Evolutionary conservation across 2,797 vertebrate genomes (phyloP).

Genomic region (Tragelaphus oryx): DNA sequence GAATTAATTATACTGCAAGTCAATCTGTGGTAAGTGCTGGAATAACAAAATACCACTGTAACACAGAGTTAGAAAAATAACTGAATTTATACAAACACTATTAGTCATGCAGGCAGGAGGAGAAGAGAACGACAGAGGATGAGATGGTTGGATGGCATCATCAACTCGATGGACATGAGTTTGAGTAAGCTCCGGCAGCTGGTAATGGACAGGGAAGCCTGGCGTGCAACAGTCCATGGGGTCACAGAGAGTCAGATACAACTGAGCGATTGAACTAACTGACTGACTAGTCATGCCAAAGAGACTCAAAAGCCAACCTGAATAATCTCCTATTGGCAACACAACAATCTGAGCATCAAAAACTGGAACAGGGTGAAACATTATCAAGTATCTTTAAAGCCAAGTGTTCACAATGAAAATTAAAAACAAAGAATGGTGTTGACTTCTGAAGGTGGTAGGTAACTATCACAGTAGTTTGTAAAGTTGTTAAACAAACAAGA

Average conservation of each 20-base stretch:
- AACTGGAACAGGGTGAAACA: background rate
- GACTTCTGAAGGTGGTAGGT: background rate
- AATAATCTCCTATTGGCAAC: slow-evolving; percentile 1
- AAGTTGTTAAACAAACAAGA: background rate
- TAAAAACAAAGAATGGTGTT: background rate
- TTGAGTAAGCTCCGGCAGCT: background rate
- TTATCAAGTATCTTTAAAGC: background rate
- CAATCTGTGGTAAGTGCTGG: background rate
- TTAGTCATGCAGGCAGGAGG: background rate
- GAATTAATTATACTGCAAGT: background rate
- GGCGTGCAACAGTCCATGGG: background rate
- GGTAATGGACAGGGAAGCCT: background rate
- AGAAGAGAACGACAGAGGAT: background rate
- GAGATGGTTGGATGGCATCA: background rate
- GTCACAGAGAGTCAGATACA: background rate
- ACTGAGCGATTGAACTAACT: background rate
- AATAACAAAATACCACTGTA: background rate
- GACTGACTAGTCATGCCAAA: background rate
- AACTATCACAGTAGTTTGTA: background rate
- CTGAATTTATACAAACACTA: background rate
- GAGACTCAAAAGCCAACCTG: background rate
- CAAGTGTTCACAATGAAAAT: background rate
- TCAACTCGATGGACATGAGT: background rate
- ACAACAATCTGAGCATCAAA: background rate
- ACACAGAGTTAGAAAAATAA: background rate